Evolutionary conservation across 1,140 invertebrate genomes (phyloP), one percentile per base, ranked within the genome.

Genomic region (Rhopalosiphum maidis): DNA sequence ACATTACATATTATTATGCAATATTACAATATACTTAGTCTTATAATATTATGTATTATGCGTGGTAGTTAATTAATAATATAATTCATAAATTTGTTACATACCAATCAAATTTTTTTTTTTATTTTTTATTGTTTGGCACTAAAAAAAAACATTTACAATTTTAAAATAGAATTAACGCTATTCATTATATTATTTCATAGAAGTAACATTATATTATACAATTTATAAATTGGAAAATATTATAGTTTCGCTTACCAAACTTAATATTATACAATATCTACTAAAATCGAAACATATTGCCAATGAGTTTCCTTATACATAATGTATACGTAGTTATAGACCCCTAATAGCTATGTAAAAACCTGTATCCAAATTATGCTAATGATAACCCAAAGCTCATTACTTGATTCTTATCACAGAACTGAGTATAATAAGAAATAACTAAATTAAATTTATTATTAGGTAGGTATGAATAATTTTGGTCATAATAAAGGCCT

Each of bases 281-380:
- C 83, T 86, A 30, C 46, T 87, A 87, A n/a, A 87, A 87, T 85
- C 23, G 83, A 43, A 85, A 41, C 35, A 86, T 87, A 87, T 87
- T 87, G 46, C 43, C 43, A n/a, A 48, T 87, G n/a, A 87, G 15
- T 87, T 87, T 21, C 86, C 41, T 87, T 87, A 43, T 43, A 37
- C 7, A 87, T 46, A 46, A 48, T n/a, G 43, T 51, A 51, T 51
- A 51, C 48, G 48, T 87, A 82, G 82, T 83, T n/a, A 30, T 85
- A 86, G 37, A 43, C 1, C 25, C 43, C 85, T 86, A 86, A 86
- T 46, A 21, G 3, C 43, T 43, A 86, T 46, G 1, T 46, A 43
- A 86, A 46, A 23, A 48, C 86, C 86, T 87, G 86, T 87, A 87
- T 48, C 48, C 18, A 30, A 46, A 87, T 48, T 46, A 48, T n/a